phyloP scores from a whole-genome alignment of 2,888 invertebrate species.

The Gryllus longicercus region DNA sequence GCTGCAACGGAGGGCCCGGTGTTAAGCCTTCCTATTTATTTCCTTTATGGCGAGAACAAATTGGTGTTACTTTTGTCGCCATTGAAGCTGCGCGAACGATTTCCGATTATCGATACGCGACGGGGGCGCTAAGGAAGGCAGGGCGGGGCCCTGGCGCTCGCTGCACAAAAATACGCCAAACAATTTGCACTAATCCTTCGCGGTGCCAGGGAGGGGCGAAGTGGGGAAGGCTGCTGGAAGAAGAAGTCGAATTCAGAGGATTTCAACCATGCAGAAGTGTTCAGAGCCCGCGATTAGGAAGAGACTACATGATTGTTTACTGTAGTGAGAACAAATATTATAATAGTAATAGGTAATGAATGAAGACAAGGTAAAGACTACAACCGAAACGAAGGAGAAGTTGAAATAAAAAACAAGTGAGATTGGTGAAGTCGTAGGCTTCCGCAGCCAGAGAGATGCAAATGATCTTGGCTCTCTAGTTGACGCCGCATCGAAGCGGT shows the following conservation, averaged over 20 bases:
- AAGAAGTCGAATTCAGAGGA: neutral
- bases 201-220: neutral
- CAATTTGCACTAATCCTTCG: neutral
- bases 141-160: neutral
- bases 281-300: too few species aligned
- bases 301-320: too few species aligned
- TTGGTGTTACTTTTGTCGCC: neutral
- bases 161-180: neutral
- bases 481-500: too few species aligned
- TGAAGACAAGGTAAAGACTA: too few species aligned
- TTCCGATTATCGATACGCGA: neutral
- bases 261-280: too few species aligned
- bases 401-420: too few species aligned
- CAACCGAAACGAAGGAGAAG: too few species aligned
- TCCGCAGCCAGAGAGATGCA: too few species aligned
- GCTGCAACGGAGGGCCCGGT: neutral
- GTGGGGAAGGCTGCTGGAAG: neutral
- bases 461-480: too few species aligned
- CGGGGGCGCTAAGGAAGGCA: neutral
- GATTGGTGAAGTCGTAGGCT: too few species aligned
- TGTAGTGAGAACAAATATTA: too few species aligned
- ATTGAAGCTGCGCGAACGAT: neutral
- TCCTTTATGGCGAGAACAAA: neutral
- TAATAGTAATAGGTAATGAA: too few species aligned
- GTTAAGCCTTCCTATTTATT: neutral